Evolutionary conservation across 2,888 invertebrate genomes (phyloP).

Genomic region (Perithous albicinctus): DNA sequence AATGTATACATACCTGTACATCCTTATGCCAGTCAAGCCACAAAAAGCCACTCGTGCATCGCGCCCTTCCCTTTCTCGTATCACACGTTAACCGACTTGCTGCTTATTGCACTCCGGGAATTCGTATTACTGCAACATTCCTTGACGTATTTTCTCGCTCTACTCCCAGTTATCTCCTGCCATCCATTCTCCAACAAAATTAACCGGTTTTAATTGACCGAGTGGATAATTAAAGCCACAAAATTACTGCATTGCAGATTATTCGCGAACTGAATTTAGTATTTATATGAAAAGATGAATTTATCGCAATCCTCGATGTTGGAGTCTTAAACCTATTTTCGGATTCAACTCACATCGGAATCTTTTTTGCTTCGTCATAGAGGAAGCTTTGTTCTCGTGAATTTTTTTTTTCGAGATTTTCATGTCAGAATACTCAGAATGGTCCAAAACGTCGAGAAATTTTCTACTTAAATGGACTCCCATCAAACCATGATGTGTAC

Average conservation of each 20-base stretch:
- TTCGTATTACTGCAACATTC: conserved; percentile 49
- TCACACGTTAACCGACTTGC: conserved; percentile 54
- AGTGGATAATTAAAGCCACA: conserved; percentile 38
- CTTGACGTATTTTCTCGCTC: conserved; percentile 19
- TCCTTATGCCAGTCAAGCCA: conserved; percentile 39
- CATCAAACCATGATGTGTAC: too few relatives aligned
- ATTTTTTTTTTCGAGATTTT: too few relatives aligned
- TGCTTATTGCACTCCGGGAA: conserved; percentile 56
- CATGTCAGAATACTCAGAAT: too few relatives aligned
- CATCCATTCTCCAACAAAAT: conserved; percentile 22
- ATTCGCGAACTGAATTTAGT: neutral
- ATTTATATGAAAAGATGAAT: neutral
- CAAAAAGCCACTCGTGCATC: conserved; percentile 45
- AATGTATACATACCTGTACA: conserved; percentile 2
- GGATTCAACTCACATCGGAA: too few relatives aligned
- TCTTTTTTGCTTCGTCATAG: too few relatives aligned
- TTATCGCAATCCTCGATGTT: too few relatives aligned
- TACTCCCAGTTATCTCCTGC: neutral
- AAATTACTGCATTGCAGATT: conserved; percentile 34
- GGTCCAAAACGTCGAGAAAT: too few relatives aligned
- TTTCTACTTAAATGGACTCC: too few relatives aligned
- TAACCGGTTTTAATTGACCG: conserved; percentile 57
- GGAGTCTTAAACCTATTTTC: too few relatives aligned
- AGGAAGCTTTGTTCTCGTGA: too few relatives aligned
- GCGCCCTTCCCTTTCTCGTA: conserved; percentile 28